phyloP scores from a whole-genome alignment of 2,888 invertebrate species.

The Morpho deidamia region DNA sequence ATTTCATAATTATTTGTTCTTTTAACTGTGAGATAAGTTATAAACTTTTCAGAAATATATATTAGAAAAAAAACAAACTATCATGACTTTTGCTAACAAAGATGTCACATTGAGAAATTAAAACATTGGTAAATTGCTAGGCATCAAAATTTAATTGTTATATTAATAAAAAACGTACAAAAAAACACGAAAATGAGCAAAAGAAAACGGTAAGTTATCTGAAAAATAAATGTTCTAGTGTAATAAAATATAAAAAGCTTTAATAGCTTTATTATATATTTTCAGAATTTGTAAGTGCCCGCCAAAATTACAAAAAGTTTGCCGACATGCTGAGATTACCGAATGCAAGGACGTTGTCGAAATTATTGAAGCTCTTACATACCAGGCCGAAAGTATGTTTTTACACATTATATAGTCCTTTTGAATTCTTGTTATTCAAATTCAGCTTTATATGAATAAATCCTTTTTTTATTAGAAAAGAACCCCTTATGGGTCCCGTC shows the following conservation, averaged over 20 bases:
- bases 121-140: background rate
- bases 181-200: slow-evolving; percentile 32
- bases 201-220: slow-evolving; percentile 37
- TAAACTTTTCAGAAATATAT: no score
- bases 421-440: no score
- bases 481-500: no score
- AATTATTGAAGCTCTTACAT: slow-evolving; percentile 53
- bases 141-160: slow-evolving; percentile 4
- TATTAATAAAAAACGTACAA: background rate
- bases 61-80: background rate
- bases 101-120: slow-evolving; percentile 3
- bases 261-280: no score
- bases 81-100: background rate
- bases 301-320: slow-evolving; percentile 32
- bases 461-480: no score
- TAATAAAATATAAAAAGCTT: background rate
- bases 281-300: slow-evolving; percentile 51
- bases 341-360: slow-evolving; percentile 53
- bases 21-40: no score
- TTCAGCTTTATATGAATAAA: background rate
- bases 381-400: slow-evolving; percentile 42
- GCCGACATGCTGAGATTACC: slow-evolving; percentile 35
- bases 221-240: background rate
- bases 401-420: background rate
- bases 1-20: no score